phyloP scores from a whole-genome alignment of 92 coral and sea anemone genomes.

The Palythoa heliodiscus region DNA sequence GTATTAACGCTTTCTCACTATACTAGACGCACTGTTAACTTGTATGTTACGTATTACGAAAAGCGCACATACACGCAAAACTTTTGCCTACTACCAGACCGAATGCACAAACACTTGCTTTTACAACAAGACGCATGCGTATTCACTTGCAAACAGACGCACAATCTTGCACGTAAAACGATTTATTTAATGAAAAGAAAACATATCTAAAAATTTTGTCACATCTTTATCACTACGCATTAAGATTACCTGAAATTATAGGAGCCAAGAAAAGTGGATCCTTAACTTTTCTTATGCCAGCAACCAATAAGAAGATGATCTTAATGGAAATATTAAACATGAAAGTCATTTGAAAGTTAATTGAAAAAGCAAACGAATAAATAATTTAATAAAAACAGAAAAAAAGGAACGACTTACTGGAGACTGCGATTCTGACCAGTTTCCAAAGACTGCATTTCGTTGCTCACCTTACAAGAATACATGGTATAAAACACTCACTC shows the following conservation, averaged over 20 bases:
- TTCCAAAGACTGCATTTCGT: not conserved
- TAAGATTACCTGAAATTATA: slow-evolving; percentile 72
- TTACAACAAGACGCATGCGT: too few relatives aligned
- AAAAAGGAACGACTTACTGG: not conserved
- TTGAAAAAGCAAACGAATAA: not conserved
- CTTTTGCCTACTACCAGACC: too few relatives aligned
- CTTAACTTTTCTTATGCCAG: slow-evolving; percentile 93
- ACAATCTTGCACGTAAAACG: too few relatives aligned
- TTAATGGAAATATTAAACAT: slow-evolving; percentile 2
- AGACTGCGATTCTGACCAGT: slow-evolving; percentile 14
- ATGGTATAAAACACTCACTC: not conserved
- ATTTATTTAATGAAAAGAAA: too few relatives aligned
- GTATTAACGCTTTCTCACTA: too few relatives aligned
- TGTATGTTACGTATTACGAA: too few relatives aligned
- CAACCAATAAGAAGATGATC: slow-evolving; percentile 82
- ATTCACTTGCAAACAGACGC: too few relatives aligned
- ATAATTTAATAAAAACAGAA: not conserved
- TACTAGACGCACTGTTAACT: too few relatives aligned
- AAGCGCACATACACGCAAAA: too few relatives aligned
- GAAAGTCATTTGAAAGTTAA: not conserved
- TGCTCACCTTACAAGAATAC: not conserved
- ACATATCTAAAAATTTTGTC: too few relatives aligned
- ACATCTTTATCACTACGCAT: not conserved
- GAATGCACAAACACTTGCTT: too few relatives aligned
- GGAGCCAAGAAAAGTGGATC: slow-evolving; percentile 80